These are phyloP conservation scores for Mythimna pallens DNA, from an alignment of 2,888 invertebrate genomes.

Conservation along the genomic window DNA sequence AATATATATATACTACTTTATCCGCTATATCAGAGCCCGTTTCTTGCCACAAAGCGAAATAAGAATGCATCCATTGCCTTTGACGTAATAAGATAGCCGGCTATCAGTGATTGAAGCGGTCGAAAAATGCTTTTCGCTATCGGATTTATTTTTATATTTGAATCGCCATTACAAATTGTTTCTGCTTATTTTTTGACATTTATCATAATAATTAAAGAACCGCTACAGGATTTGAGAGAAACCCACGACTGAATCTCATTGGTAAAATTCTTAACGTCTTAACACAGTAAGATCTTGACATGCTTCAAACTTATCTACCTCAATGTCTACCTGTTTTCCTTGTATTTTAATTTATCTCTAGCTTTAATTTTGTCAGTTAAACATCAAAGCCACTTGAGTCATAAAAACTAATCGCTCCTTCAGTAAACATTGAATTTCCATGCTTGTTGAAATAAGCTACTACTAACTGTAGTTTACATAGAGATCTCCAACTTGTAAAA, in stretches of 20 bases:
- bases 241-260: slow-evolving; percentile 1
- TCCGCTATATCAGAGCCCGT: not conserved
- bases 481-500: slow-evolving; percentile 35
- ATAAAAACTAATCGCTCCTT: slow-evolving; percentile 51
- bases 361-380: slow-evolving; percentile 25
- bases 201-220: slow-evolving; percentile 16
- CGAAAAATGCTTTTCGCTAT: slow-evolving; percentile 20
- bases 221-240: slow-evolving; percentile 4
- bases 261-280: not conserved
- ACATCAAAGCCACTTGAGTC: slow-evolving; percentile 31
- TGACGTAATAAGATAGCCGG: slow-evolving; percentile 46
- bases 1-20: slow-evolving; percentile 9
- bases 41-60: slow-evolving; percentile 5
- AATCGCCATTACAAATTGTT: slow-evolving; percentile 21
- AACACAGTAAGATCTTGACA: not conserved
- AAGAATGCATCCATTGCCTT: slow-evolving; percentile 25
- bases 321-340: slow-evolving; percentile 34
- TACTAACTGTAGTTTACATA: slow-evolving; percentile 43
- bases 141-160: slow-evolving; percentile 21
- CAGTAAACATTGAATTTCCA: slow-evolving; percentile 48
- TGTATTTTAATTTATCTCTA: slow-evolving; percentile 34
- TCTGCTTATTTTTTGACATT: slow-evolving; percentile 4
- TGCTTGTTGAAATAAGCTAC: slow-evolving; percentile 43
- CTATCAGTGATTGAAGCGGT: slow-evolving; percentile 36
- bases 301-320: slow-evolving; percentile 6